phyloP scores from a whole-genome alignment of 2,888 invertebrate genomes.

The Thumatha senex region DNA sequence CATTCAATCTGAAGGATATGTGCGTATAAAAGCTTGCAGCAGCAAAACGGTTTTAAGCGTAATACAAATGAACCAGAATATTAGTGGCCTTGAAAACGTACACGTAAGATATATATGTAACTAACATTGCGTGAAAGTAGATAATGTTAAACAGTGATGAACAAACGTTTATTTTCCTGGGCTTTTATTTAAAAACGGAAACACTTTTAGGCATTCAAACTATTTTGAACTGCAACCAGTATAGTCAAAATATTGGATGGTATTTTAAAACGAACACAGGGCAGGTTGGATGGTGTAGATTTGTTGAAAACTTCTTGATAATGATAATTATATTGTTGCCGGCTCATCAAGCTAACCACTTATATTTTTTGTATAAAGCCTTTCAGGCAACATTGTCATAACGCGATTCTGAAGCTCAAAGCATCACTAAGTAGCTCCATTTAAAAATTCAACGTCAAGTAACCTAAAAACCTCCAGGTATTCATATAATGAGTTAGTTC shows the following conservation, averaged over 20 bases:
- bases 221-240: too few relatives aligned
- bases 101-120: too few relatives aligned
- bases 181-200: too few relatives aligned
- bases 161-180: too few relatives aligned
- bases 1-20: constrained; percentile 33
- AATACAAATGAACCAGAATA: too few relatives aligned
- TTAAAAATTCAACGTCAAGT: not conserved
- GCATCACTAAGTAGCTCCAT: not conserved
- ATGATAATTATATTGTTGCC: not conserved
- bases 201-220: too few relatives aligned
- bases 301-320: too few relatives aligned
- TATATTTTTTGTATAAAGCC: not conserved
- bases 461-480: constrained; percentile 1
- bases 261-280: too few relatives aligned
- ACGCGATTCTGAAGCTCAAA: not conserved
- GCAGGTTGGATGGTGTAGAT: not conserved
- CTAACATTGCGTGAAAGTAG: too few relatives aligned
- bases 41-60: constrained; percentile 1
- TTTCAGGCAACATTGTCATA: not conserved
- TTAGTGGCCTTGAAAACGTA: too few relatives aligned
- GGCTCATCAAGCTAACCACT: not conserved
- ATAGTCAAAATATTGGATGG: too few relatives aligned
- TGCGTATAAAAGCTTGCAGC: constrained; percentile 11
- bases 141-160: too few relatives aligned
- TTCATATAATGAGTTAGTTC: constrained; percentile 9